These are phyloP conservation scores for Tetranychus piercei DNA, from an alignment of 2,888 invertebrate genomes.

Conservation along the genomic window DNA sequence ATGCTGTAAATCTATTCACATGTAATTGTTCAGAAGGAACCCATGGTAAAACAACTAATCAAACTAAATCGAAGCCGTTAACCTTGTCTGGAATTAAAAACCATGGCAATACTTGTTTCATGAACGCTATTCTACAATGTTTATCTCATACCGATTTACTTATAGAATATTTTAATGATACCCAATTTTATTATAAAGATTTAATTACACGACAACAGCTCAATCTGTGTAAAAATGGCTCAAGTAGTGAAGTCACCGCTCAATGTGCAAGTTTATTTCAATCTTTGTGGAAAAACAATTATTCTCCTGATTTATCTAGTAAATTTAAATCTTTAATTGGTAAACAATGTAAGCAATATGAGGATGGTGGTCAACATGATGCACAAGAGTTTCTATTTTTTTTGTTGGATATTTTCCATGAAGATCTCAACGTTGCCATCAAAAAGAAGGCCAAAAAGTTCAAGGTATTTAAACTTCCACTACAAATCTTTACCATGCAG, in stretches of 20 bases:
- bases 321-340: slow-evolving; percentile 69
- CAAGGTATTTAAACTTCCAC: slow-evolving; percentile 44
- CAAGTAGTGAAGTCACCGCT: slow-evolving; percentile 78
- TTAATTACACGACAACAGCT: slow-evolving; percentile 59
- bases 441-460: slow-evolving; percentile 82
- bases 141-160: slow-evolving; percentile 84
- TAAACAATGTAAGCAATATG: slow-evolving; percentile 73
- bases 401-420: slow-evolving; percentile 87
- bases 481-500: background rate
- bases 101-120: slow-evolving; percentile 94
- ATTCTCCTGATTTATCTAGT: slow-evolving; percentile 45
- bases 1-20: background rate
- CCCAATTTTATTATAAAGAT: slow-evolving; percentile 66
- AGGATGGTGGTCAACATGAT: slow-evolving; percentile 80
- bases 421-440: slow-evolving; percentile 80
- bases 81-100: slow-evolving; percentile 57
- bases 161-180: slow-evolving; percentile 85
- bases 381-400: slow-evolving; percentile 90
- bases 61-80: background rate
- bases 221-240: slow-evolving; percentile 58
- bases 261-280: slow-evolving; percentile 71
- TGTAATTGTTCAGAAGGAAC: background rate
- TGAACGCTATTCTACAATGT: slow-evolving; percentile 91
- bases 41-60: background rate
- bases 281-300: slow-evolving; percentile 69